Conservation (phyloP, 2,797 vertebrate species). For the Sebastes taczanowskii region DNA sequence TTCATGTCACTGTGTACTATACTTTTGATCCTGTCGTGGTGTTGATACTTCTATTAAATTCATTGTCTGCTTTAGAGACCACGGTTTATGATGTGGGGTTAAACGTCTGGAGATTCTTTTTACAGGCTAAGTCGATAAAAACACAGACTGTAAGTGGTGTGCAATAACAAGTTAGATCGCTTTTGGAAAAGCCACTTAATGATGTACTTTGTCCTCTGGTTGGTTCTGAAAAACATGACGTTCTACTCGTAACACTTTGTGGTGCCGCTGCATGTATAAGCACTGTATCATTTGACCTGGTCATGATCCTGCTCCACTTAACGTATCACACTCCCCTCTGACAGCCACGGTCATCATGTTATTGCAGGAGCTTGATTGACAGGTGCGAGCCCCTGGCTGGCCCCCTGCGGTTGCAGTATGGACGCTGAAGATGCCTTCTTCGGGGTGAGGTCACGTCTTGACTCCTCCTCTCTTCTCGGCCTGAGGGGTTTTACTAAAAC, state of each 20-base stretch:
- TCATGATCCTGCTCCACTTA: neutral
- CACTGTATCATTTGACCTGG: neutral
- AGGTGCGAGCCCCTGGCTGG: constrained; percentile 24
- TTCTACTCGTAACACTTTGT: neutral
- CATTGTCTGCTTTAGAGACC: neutral
- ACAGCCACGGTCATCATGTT: constrained; percentile 42
- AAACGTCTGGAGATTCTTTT: neutral
- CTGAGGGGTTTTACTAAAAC: constrained; percentile 7
- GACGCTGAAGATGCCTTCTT: constrained; percentile 66
- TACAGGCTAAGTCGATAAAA: neutral
- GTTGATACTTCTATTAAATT: neutral
- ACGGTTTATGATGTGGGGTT: neutral
- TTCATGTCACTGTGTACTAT: neutral
- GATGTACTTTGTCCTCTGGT: neutral
- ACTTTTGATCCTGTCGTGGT: neutral
- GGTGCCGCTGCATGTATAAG: neutral
- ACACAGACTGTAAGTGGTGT: neutral
- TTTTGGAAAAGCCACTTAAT: neutral
- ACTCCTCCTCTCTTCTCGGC: constrained; percentile 19
- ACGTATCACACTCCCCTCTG: neutral
- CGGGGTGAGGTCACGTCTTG: constrained; percentile 63
- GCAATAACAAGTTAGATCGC: neutral
- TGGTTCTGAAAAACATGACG: no score
- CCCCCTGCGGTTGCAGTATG: constrained; percentile 42
- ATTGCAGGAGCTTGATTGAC: constrained; percentile 68